Evolutionary conservation across 92 coral and sea anemone genomes (phyloP).

Genomic region (Isaurus tuberculatus): DNA sequence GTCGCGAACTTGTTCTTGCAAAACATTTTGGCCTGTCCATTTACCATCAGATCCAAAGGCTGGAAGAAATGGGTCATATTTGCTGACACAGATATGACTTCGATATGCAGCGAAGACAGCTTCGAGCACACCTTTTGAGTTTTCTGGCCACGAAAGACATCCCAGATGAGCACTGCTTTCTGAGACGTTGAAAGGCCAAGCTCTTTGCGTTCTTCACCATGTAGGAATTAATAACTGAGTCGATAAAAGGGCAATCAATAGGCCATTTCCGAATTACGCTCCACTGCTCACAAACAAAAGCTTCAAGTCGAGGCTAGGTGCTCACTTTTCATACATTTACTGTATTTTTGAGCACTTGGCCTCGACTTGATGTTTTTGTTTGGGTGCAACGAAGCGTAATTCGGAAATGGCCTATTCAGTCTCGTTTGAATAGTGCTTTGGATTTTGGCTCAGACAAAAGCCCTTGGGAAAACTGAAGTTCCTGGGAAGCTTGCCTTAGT

Average conservation of each 20-base stretch:
- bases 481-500: slow-evolving; percentile 19
- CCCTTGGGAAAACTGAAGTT: too few species aligned
- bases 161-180: slow-evolving; percentile 33
- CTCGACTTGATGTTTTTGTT: too few species aligned
- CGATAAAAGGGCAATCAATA: neutral
- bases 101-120: slow-evolving; percentile 37
- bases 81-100: slow-evolving; percentile 26
- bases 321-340: too few species aligned
- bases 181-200: slow-evolving; percentile 46
- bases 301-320: too few species aligned
- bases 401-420: too few species aligned
- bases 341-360: too few species aligned
- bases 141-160: slow-evolving; percentile 57
- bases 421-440: neutral
- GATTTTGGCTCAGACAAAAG: neutral
- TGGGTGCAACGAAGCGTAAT: too few species aligned
- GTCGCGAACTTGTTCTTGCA: slow-evolving; percentile 58
- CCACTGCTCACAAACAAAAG: too few species aligned
- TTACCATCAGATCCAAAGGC: too few species aligned
- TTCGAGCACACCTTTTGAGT: slow-evolving; percentile 50
- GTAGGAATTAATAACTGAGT: slow-evolving; percentile 40
- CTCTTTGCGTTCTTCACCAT: slow-evolving; percentile 48
- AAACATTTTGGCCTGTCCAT: slow-evolving; percentile 60
- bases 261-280: too few species aligned
- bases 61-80: too few species aligned